Evolutionary conservation across 2,888 invertebrate genomes (phyloP), one percentile per base, ranked within the genome.

Genomic region (Ennomos erosarius): DNA sequence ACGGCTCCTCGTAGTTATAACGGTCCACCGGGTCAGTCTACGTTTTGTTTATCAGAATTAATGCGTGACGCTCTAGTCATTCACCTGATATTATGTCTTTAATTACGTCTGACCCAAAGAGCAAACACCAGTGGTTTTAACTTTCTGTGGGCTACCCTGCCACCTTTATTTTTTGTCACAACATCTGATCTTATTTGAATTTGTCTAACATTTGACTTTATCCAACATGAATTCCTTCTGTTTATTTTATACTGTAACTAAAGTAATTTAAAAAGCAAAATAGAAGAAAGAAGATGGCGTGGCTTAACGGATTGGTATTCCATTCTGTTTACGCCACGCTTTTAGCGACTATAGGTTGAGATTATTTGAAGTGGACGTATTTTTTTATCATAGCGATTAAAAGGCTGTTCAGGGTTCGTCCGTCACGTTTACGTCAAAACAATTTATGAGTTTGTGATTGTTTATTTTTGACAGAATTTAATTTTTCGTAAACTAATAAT

Each of bases 291-390:
- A 69, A 70, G 74, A 82, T 80, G 76, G 78, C 75, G 74, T 78
- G 73, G 71, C 69, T 79, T 80, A 78, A 74, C 70, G 76, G 76
- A 84, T 79, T 79, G 78, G 73, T 81, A 81, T 82, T 75, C 76
- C 74, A 75, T 79, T 82, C 73, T 81, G 80, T 79, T 79, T 73
- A 72, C 69, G 69, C 73, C 66, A 71, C 65, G 65, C 72, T 71
- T 53, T 39, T 49, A 52, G 54, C 47, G 50, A 40, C 47, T 49
- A 45, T 59, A 60, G 50, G 53, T 46, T 35, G 48, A 53, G 39
- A 59, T 62, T 65, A 59, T 62, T 65, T 55, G 40, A 45, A 55
- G 51, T 35, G 49, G 42, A 62, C 12, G 52, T 58, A 60, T 48
- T 61, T 59, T n/a, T 55, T 59, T 61, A 50, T 59, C 55, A 55